Evolutionary conservation across 2,888 invertebrate species (phyloP).

Genomic region (Plebejus argus): DNA sequence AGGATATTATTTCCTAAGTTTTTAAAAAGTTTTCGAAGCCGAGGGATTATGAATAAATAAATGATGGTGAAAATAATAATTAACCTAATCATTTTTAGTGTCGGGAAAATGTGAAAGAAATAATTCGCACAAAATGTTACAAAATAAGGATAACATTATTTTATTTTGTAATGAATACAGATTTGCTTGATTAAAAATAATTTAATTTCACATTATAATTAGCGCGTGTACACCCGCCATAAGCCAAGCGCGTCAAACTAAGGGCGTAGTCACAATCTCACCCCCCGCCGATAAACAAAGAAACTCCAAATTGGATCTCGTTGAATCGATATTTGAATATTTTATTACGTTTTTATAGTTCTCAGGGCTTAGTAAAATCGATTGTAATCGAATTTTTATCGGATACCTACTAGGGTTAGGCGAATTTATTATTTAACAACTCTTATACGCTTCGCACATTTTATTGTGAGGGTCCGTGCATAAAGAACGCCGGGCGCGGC

Average conservation of each 20-base stretch:
- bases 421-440: constrained; percentile 33
- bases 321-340: constrained; percentile 46
- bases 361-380: constrained; percentile 34
- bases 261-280: constrained; percentile 38
- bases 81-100: too few relatives aligned
- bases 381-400: constrained; percentile 38
- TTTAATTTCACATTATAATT: background rate
- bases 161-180: too few relatives aligned
- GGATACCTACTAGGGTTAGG: constrained; percentile 26
- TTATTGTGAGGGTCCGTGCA: constrained; percentile 26
- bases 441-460: constrained; percentile 11
- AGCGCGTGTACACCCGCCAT: constrained; percentile 23
- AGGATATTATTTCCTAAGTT: background rate
- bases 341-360: constrained; percentile 41
- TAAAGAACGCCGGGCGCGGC: background rate
- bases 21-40: too few relatives aligned
- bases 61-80: too few relatives aligned
- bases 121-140: too few relatives aligned
- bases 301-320: constrained; percentile 44
- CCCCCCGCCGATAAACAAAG: constrained; percentile 46
- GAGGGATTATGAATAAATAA: too few relatives aligned
- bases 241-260: constrained; percentile 34
- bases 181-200: too few relatives aligned
- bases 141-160: too few relatives aligned
- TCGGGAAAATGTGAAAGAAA: too few relatives aligned